phyloP scores from a whole-genome alignment of 2,888 invertebrate species.

The Diplolepis rosae region DNA sequence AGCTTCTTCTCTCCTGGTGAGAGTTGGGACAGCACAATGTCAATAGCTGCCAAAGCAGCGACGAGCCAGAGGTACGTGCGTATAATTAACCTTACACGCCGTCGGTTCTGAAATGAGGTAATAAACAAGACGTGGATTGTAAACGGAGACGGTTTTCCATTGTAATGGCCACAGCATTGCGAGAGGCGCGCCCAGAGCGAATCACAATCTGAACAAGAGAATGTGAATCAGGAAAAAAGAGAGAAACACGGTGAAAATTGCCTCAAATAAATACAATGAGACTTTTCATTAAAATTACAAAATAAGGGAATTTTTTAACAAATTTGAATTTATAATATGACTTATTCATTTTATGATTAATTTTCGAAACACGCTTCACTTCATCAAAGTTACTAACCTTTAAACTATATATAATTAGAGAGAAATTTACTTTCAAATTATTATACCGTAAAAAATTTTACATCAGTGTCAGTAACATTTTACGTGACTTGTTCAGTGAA shows the following conservation, averaged over 20 bases:
- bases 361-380: no score
- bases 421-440: no score
- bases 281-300: no score
- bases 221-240: constrained; percentile 13
- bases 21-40: constrained; percentile 53
- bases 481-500: no score
- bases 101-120: constrained; percentile 9
- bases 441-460: no score
- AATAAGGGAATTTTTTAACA: no score
- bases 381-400: no score
- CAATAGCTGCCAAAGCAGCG: constrained; percentile 39
- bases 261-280: background rate
- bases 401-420: background rate
- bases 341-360: no score
- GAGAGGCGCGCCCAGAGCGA: constrained; percentile 25
- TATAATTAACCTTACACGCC: constrained; percentile 1
- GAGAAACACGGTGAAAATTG: background rate
- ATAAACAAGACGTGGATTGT: constrained; percentile 36
- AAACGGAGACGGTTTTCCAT: constrained; percentile 38
- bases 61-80: constrained; percentile 14
- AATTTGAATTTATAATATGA: no score
- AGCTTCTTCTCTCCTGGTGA: constrained; percentile 50
- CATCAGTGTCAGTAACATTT: no score
- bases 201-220: constrained; percentile 2
- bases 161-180: constrained; percentile 48